Evolutionary conservation across 1,140 invertebrate species (phyloP).

Genomic region (Drosophila cardini): DNA sequence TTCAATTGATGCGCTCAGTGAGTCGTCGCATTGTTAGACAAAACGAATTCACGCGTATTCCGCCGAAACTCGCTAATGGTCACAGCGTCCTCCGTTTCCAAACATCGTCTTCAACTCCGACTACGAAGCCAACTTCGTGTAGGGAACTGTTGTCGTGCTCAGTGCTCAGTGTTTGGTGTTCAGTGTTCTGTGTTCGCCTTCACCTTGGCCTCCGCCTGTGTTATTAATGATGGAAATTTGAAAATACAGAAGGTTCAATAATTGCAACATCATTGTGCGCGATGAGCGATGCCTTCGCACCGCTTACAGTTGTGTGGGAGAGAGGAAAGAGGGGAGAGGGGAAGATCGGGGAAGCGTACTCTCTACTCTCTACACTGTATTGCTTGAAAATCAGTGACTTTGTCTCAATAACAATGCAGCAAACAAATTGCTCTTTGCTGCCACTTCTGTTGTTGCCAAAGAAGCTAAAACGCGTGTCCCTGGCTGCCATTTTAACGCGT

Average conservation of each 20-base stretch:
- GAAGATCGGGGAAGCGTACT: not conserved
- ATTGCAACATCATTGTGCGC: conserved; percentile 83
- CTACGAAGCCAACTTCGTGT: not conserved
- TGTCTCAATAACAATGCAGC: conserved; percentile 61
- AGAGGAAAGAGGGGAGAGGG: not conserved
- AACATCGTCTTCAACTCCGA: conserved; percentile 5
- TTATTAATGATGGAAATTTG: conserved; percentile 85
- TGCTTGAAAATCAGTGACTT: conserved; percentile 64
- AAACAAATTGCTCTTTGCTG: conserved; percentile 65
- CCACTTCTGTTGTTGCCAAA: conserved; percentile 34
- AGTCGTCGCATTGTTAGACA: conserved; percentile 75
- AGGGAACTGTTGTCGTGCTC: conserved; percentile 9
- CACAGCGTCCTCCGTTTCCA: conserved; percentile 60
- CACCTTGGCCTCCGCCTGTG: conserved; percentile 83
- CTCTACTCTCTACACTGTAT: conserved; percentile 20
- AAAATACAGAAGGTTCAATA: conserved; percentile 85
- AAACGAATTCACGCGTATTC: conserved; percentile 83
- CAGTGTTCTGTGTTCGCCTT: conserved; percentile 35
- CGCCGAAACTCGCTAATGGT: conserved; percentile 84
- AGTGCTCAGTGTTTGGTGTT: no score
- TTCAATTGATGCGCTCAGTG: conserved; percentile 80
- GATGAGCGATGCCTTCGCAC: conserved; percentile 63
- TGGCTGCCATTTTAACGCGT: conserved; percentile 46
- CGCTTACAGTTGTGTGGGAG: conserved; percentile 15
- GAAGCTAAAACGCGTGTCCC: conserved; percentile 56